Conservation (phyloP, 2,797 vertebrate genomes). For the Enteromius unitaeniatus region DNA sequence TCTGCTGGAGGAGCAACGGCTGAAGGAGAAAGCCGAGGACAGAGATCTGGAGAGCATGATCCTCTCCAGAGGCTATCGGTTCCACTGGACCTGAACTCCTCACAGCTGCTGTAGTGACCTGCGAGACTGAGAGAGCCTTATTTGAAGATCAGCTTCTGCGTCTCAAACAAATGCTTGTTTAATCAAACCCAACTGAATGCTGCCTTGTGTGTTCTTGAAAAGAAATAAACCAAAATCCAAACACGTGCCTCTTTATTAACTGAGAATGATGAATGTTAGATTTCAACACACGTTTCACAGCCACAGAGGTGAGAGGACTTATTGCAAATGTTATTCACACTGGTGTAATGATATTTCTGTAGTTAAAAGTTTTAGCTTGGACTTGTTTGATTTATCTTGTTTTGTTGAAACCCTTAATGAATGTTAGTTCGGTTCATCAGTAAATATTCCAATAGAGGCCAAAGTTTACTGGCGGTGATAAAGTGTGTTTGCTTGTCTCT, state of each 20-base stretch:
- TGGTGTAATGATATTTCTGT: conserved; percentile 36
- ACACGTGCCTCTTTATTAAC: conserved; percentile 35
- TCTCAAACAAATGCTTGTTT: not conserved
- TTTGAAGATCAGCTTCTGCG: not conserved
- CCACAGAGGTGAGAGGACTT: not conserved
- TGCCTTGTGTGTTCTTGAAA: conserved; percentile 13
- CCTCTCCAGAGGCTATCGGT: conserved; percentile 75
- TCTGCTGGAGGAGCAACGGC: conserved; percentile 86
- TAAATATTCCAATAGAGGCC: conserved; percentile 8
- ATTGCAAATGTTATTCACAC: conserved; percentile 12
- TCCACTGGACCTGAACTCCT: conserved; percentile 67
- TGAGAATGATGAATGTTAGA: not conserved
- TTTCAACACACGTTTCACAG: conserved; percentile 1
- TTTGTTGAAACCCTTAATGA: not conserved
- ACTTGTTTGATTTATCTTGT: not conserved
- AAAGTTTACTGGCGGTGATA: conserved; percentile 28
- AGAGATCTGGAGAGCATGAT: conserved; percentile 80
- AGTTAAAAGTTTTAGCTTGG: not conserved
- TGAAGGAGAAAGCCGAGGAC: conserved; percentile 86
- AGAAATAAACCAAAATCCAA: conserved; percentile 27
- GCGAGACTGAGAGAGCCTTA: not conserved
- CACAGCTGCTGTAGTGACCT: not conserved
- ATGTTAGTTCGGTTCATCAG: conserved; percentile 5
- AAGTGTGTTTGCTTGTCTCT: conserved; percentile 16
- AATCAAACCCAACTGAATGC: not conserved